A percentile compares a stretch with the other conserved stretches of the same genome.
These are phyloP conservation scores for Leptobrachium ailaonicum DNA, from an alignment of 2,113 vertebrate genomes.

Conservation along the genomic window DNA sequence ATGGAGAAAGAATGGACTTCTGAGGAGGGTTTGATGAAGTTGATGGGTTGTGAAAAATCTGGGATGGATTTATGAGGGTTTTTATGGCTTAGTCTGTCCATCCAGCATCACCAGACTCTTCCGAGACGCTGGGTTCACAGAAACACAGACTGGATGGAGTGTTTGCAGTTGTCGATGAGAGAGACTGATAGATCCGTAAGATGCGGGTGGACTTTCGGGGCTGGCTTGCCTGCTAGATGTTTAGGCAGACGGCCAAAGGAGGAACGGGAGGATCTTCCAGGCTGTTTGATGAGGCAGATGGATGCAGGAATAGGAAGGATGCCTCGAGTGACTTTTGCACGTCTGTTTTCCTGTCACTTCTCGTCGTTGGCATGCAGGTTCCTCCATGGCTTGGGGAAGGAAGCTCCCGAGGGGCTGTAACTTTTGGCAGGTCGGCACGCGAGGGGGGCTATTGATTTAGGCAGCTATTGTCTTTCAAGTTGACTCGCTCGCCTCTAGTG, in stretches of 20 bases:
- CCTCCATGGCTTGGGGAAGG: not conserved
- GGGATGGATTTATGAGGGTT: too few relatives aligned
- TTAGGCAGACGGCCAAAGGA: not conserved
- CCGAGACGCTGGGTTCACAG: too few relatives aligned
- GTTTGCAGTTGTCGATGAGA: too few relatives aligned
- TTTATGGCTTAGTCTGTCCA: too few relatives aligned
- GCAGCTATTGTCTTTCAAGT: not conserved
- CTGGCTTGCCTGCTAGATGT: not conserved
- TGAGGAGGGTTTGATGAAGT: too few relatives aligned
- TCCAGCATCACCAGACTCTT: too few relatives aligned
- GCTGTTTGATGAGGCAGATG: not conserved
- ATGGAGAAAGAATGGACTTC: too few relatives aligned
- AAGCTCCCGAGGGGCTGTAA: not conserved
- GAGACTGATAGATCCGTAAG: too few relatives aligned
- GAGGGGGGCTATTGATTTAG: not conserved
- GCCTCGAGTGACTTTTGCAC: not conserved
- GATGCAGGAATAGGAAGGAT: not conserved
- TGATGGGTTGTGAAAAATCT: too few relatives aligned
- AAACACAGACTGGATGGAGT: too few relatives aligned
- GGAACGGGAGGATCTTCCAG: not conserved
- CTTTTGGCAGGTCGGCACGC: constrained; percentile 9
- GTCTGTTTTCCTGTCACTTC: too few relatives aligned
- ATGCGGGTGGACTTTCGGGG: too few relatives aligned
- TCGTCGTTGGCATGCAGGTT: not conserved
- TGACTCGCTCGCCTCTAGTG: constrained; percentile 5